These are phyloP conservation scores for Erinaceus europaeus DNA, from an alignment of 2,113 vertebrate genomes.

Conservation along the genomic window DNA sequence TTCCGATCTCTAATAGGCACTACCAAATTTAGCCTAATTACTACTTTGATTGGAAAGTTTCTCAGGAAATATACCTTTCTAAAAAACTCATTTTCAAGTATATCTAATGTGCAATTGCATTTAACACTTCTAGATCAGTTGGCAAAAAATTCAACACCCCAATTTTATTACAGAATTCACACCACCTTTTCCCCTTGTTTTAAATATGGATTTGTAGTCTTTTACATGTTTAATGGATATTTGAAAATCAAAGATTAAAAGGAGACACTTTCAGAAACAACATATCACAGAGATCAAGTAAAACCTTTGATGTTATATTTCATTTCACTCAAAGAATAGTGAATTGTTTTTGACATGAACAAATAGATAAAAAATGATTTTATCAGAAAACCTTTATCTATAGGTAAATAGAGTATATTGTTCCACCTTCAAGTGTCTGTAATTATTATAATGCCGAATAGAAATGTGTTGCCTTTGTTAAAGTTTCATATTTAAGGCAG, in stretches of 20 bases:
- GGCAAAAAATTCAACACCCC: conserved; percentile 41
- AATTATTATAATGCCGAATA: conserved; percentile 36
- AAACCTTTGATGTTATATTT: conserved; percentile 63
- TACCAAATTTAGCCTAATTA: neutral
- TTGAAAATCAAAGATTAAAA: conserved; percentile 58
- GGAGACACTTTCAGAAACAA: conserved; percentile 57
- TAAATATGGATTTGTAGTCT: conserved; percentile 58
- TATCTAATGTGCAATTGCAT: neutral
- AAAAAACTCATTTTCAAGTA: conserved; percentile 13
- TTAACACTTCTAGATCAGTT: conserved; percentile 30
- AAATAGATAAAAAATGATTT: conserved; percentile 45
- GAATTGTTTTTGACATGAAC: conserved; percentile 64
- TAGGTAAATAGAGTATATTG: conserved; percentile 54
- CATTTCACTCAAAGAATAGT: conserved; percentile 43
- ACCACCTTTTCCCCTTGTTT: conserved; percentile 51
- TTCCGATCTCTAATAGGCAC: neutral
- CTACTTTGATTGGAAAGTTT: neutral
- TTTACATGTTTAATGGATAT: conserved; percentile 63
- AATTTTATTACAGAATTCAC: conserved; percentile 46
- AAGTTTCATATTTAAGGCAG: conserved; percentile 70
- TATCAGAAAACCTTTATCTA: conserved; percentile 51
- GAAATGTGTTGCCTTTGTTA: conserved; percentile 35
- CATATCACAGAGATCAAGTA: conserved; percentile 50
- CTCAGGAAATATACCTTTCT: conserved; percentile 6
- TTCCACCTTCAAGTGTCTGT: conserved; percentile 45